A percentile compares a stretch with the other conserved stretches of the same genome.
phyloP scores from a whole-genome alignment of 2,797 vertebrate genomes.

The Synaphobranchus kaupii region DNA sequence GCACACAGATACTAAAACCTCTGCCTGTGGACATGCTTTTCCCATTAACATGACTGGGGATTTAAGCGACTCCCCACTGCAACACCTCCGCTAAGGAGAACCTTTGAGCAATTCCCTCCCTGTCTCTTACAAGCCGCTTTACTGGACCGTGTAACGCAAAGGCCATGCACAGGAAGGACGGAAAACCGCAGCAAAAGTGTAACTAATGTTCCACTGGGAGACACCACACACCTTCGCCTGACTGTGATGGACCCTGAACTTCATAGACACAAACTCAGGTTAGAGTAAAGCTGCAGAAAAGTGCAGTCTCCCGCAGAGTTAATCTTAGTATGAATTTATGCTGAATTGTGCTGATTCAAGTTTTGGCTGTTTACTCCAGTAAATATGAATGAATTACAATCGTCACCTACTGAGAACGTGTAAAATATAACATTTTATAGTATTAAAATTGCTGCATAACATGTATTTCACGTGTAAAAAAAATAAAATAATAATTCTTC shows the following conservation, averaged over 20 bases:
- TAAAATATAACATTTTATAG: no score
- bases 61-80: not conserved
- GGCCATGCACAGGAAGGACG: not conserved
- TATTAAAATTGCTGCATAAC: no score
- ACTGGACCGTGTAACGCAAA: not conserved
- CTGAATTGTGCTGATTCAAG: no score
- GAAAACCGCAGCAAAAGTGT: not conserved
- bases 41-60: not conserved
- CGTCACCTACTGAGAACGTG: no score
- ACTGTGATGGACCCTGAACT: not conserved
- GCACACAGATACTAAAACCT: not conserved
- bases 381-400: no score
- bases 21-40: constrained; percentile 7
- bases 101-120: constrained; percentile 1
- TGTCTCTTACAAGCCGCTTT: not conserved
- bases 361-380: no score
- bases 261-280: not conserved
- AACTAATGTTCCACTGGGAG: not conserved
- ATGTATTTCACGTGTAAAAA: no score
- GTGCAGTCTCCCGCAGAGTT: no score
- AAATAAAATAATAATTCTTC: no score
- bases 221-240: not conserved
- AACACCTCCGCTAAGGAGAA: not conserved
- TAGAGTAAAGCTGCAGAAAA: no score
- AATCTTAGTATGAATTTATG: no score